A percentile compares a stretch with the other conserved stretches of the same genome.
phyloP scores from a whole-genome alignment of 2,797 vertebrate species.

The Taeniopygia guttata region DNA sequence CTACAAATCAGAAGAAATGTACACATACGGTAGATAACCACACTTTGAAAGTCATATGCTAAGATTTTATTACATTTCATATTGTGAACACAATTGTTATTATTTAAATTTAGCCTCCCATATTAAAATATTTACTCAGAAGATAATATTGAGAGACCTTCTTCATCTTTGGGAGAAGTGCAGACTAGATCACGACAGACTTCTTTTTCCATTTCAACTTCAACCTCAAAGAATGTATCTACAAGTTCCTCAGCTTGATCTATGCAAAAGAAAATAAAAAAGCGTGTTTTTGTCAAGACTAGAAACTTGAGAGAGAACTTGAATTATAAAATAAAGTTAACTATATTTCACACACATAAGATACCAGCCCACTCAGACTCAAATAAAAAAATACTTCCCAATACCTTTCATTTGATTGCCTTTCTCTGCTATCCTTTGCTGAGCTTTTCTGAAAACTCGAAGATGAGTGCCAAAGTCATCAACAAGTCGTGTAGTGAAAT shows the following conservation, averaged over 20 bases:
- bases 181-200: conserved; percentile 96
- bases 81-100: not conserved
- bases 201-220: conserved; percentile 97
- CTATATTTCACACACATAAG: not conserved
- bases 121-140: not conserved
- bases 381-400: not conserved
- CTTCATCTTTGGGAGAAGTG: conserved; percentile 94
- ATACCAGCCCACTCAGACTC: not conserved
- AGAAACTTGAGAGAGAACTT: not conserved
- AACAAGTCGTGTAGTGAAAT: conserved; percentile 97
- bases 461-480: conserved; percentile 98
- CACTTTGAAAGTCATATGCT: not conserved
- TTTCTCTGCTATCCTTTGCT: conserved; percentile 89
- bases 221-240: conserved; percentile 96
- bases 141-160: conserved; percentile 79
- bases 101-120: not conserved
- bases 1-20: not conserved
- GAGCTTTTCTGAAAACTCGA: conserved; percentile 97
- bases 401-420: conserved; percentile 91
- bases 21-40: not conserved
- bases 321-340: not conserved
- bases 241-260: conserved; percentile 91
- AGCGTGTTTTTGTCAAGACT: not conserved
- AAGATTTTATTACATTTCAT: not conserved
- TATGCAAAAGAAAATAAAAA: conserved; percentile 20